Conservation (phyloP, 1,140 invertebrate genomes). For the Lucilia cuprina region DNA sequence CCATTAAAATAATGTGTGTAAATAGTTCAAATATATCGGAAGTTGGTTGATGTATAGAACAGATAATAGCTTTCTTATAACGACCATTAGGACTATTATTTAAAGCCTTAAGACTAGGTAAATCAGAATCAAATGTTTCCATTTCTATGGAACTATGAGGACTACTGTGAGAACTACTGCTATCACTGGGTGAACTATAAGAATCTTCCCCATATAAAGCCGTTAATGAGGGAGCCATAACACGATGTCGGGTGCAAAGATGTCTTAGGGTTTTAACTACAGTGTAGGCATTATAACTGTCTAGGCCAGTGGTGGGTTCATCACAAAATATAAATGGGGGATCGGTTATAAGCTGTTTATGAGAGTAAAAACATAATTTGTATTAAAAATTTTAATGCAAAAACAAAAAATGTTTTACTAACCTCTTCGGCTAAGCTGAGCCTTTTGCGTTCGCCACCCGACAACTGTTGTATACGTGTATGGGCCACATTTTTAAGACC, state of each 20-base stretch:
- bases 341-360: conserved; percentile 73
- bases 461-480: conserved; percentile 73
- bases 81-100: conserved; percentile 63
- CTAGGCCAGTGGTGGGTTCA: conserved; percentile 83
- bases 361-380: neutral
- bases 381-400: neutral
- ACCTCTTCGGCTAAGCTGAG: conserved; percentile 87
- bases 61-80: conserved; percentile 75
- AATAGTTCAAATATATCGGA: conserved; percentile 85
- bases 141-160: conserved; percentile 54
- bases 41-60: conserved; percentile 87
- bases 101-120: conserved; percentile 48
- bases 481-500: conserved; percentile 72
- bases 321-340: conserved; percentile 82
- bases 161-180: conserved; percentile 38
- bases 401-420: conserved; percentile 42
- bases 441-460: conserved; percentile 87
- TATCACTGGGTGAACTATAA: conserved; percentile 41
- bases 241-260: conserved; percentile 51
- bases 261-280: conserved; percentile 73
- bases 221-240: conserved; percentile 50
- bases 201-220: conserved; percentile 56
- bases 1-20: conserved; percentile 78
- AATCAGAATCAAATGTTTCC: conserved; percentile 49
- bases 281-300: conserved; percentile 79